phyloP scores from a whole-genome alignment of 2,113 vertebrate genomes.

The Thamnophis sirtalis region DNA sequence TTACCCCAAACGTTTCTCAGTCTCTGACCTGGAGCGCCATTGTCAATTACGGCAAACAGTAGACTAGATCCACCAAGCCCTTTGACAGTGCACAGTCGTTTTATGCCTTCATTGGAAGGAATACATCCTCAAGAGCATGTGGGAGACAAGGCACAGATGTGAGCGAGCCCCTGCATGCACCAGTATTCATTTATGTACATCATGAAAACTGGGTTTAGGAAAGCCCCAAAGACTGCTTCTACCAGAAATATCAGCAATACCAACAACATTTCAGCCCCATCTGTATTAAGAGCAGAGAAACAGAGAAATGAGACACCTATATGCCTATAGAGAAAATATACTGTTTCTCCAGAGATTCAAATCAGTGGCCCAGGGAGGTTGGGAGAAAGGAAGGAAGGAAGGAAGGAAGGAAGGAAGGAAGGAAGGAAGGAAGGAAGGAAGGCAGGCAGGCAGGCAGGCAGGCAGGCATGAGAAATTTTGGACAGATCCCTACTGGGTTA shows the following conservation, averaged over 20 bases:
- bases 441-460: too few relatives aligned
- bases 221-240: background rate
- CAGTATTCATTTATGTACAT: background rate
- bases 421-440: background rate
- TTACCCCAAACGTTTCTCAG: background rate
- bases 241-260: background rate
- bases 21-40: background rate
- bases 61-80: background rate
- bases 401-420: background rate
- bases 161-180: background rate
- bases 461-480: too few relatives aligned
- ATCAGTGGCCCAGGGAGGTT: background rate
- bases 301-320: background rate
- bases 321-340: background rate
- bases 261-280: background rate
- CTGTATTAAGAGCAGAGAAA: background rate
- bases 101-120: background rate
- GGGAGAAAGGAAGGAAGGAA: background rate
- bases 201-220: background rate
- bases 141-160: background rate
- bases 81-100: background rate
- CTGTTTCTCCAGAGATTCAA: background rate
- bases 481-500: background rate
- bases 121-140: background rate
- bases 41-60: background rate